phyloP scores from a whole-genome alignment of 53 echinoderm and acorn worm genomes.

The Pentamera pediparva region DNA sequence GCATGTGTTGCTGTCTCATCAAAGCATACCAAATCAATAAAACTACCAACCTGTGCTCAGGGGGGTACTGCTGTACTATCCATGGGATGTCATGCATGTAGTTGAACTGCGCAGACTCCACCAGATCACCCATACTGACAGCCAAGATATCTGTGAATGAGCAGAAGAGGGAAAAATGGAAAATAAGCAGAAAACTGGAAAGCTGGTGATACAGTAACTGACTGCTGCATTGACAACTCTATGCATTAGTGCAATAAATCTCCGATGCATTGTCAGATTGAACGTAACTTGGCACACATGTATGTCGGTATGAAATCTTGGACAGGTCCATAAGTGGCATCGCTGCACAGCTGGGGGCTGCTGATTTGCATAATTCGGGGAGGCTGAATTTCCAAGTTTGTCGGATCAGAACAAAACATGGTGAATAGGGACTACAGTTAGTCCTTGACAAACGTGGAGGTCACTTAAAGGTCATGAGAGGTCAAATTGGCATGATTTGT shows the following conservation, averaged over 20 bases:
- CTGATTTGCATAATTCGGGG: too few relatives aligned
- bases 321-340: not conserved
- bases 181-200: not conserved
- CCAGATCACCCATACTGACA: conserved; percentile 78
- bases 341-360: not conserved
- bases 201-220: not conserved
- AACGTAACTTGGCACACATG: too few relatives aligned
- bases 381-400: too few relatives aligned
- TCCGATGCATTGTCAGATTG: too few relatives aligned
- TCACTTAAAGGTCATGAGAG: too few relatives aligned
- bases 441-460: too few relatives aligned
- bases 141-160: conserved; percentile 70
- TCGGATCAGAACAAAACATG: too few relatives aligned
- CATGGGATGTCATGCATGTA: conserved; percentile 97
- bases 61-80: conserved; percentile 80
- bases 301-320: too few relatives aligned
- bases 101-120: conserved; percentile 83
- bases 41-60: conserved; percentile 59
- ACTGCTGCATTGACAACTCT: not conserved
- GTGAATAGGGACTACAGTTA: too few relatives aligned
- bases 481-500: too few relatives aligned
- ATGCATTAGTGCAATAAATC: not conserved
- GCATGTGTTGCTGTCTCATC: not conserved
- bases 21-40: not conserved
- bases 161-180: not conserved